Conservation (phyloP, 23 tunicate species). For the Oikopleura dioica region DNA sequence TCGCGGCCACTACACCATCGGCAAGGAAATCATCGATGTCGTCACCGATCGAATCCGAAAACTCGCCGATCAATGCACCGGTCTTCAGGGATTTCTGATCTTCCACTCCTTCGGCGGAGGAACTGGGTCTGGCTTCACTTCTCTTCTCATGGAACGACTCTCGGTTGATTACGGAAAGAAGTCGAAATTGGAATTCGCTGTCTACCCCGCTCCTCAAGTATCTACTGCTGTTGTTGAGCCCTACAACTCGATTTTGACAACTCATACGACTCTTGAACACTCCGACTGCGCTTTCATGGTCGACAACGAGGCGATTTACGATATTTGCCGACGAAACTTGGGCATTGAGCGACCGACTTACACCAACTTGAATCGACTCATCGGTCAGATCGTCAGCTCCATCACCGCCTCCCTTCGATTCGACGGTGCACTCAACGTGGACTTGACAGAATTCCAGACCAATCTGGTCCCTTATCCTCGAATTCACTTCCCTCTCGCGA, state of each 20-base stretch:
- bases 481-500: slow-evolving; percentile 37
- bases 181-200: slow-evolving; percentile 26
- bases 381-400: slow-evolving; percentile 70
- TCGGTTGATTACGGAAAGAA: slow-evolving; percentile 44
- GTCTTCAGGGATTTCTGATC: slow-evolving; percentile 40
- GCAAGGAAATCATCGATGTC: slow-evolving; percentile 3
- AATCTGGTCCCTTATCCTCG: slow-evolving; percentile 81
- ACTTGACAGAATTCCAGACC: slow-evolving; percentile 34
- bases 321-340: slow-evolving; percentile 45
- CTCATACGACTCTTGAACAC: slow-evolving; percentile 72
- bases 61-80: too few relatives aligned
- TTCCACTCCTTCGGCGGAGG: too few relatives aligned
- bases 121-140: slow-evolving; percentile 53
- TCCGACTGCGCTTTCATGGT: slow-evolving; percentile 88
- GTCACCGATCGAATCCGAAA: slow-evolving; percentile 25
- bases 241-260: slow-evolving; percentile 62
- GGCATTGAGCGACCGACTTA: slow-evolving; percentile 53
- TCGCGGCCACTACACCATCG: slow-evolving; percentile 40
- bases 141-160: slow-evolving; percentile 37
- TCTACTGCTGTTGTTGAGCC: slow-evolving; percentile 79
- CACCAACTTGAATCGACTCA: slow-evolving; percentile 49
- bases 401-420: slow-evolving; percentile 73
- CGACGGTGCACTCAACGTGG: slow-evolving; percentile 66
- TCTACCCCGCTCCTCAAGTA: slow-evolving; percentile 15
- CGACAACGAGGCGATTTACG: slow-evolving; percentile 73